Percentiles rank a stretch among this genome's conserved stretches.
Evolutionary conservation across 2,888 invertebrate species (phyloP).

Genomic region (Chrysolina oricalcia): DNA sequence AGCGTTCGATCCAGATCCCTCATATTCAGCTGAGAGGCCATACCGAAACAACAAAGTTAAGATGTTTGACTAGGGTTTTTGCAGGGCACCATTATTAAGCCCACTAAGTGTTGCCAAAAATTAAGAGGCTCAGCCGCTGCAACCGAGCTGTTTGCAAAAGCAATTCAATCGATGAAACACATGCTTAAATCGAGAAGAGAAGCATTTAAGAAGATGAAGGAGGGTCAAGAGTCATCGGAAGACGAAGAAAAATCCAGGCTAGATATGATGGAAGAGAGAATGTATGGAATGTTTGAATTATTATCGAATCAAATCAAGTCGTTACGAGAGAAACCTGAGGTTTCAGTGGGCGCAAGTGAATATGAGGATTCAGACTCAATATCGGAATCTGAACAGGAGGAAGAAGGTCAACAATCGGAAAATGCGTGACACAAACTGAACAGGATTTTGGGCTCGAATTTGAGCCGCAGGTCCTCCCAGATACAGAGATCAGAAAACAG

Average conservation of each 20-base stretch:
- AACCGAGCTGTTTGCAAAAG: neutral
- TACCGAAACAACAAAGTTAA: neutral
- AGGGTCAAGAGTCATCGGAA: constrained; percentile 1
- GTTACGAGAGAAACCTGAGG: too few species aligned
- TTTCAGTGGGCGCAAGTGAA: too few species aligned
- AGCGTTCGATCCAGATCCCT: neutral
- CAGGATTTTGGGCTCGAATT: neutral
- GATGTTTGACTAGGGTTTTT: neutral
- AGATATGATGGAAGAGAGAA: constrained; percentile 14
- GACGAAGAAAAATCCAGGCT: constrained; percentile 19
- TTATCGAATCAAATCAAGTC: too few species aligned
- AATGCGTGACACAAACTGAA: too few species aligned
- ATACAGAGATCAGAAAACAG: constrained; percentile 6
- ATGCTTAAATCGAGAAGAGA: neutral
- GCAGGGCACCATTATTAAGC: neutral
- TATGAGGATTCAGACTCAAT: constrained; percentile 14
- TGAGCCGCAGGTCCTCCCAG: constrained; percentile 16
- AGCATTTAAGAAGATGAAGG: constrained; percentile 6
- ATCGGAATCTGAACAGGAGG: neutral
- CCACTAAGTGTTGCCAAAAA: constrained; percentile 6
- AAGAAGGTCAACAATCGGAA: too few species aligned
- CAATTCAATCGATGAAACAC: neutral
- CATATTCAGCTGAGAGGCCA: neutral
- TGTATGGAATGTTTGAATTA: neutral
- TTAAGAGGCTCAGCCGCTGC: constrained; percentile 1